These are phyloP conservation scores for Brachynemurus nebulosus DNA, from an alignment of 2,888 invertebrate species.

Conservation along the genomic window DNA sequence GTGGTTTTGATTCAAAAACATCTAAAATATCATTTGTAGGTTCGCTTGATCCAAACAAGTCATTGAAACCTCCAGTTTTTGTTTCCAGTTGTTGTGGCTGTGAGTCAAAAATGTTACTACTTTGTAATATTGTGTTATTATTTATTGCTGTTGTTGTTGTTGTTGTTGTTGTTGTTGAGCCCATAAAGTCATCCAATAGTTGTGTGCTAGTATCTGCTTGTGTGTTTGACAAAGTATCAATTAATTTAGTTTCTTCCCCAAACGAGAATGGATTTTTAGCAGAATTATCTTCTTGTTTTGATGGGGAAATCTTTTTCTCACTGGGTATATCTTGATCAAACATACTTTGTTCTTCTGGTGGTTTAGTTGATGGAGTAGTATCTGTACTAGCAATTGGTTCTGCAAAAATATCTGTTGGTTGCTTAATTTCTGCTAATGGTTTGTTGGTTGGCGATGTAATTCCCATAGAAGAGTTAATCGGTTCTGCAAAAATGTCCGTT, in stretches of 20 bases:
- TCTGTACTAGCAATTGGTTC: background rate
- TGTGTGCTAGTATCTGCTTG: background rate
- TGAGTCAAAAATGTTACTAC: background rate
- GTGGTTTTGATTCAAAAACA: background rate
- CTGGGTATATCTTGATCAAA: slow-evolving; percentile 3
- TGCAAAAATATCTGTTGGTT: background rate
- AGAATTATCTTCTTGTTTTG: slow-evolving; percentile 5
- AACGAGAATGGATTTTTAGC: slow-evolving; percentile 9
- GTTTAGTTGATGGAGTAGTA: background rate
- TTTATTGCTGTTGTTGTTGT: background rate
- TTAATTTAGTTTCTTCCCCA: slow-evolving; percentile 3
- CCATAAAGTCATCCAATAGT: slow-evolving; percentile 9
- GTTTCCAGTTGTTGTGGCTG: background rate
- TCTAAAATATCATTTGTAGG: background rate
- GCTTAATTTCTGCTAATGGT: background rate
- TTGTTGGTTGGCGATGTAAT: slow-evolving; percentile 12
- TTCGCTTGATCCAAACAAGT: background rate
- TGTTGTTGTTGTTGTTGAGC: slow-evolving; percentile 16
- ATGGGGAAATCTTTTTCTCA: background rate
- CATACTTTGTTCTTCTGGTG: slow-evolving; percentile 4
- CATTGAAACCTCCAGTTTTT: background rate
- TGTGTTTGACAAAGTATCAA: background rate
- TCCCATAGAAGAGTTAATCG: slow-evolving; percentile 3
- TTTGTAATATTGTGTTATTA: background rate
- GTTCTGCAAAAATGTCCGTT: too few species aligned